A percentile compares a stretch with the other conserved stretches of the same genome.
phyloP scores from a whole-genome alignment of 2,113 vertebrate genomes.

The Montifringilla adamsi region DNA sequence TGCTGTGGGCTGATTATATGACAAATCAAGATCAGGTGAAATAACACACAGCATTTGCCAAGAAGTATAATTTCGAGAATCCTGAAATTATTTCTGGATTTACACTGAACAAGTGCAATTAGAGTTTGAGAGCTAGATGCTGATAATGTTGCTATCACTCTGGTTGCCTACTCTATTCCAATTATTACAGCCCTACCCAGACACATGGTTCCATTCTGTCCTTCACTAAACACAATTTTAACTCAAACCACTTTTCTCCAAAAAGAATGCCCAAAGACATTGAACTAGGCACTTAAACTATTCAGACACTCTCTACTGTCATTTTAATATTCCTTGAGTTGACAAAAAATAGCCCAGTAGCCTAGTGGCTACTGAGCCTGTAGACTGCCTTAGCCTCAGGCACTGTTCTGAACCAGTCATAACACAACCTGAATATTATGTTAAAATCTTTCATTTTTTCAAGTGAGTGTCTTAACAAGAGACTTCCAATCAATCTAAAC shows the following conservation, averaged over 20 bases:
- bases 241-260: background rate
- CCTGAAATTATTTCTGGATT: background rate
- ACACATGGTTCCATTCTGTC: background rate
- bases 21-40: slow-evolving; percentile 1
- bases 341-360: background rate
- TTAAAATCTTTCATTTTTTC: background rate
- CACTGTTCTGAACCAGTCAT: background rate
- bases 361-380: background rate
- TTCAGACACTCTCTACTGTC: background rate
- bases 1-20: background rate
- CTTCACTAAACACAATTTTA: background rate
- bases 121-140: background rate
- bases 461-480: background rate
- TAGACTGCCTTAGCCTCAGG: background rate
- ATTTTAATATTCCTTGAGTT: background rate
- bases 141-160: background rate
- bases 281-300: background rate
- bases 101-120: background rate
- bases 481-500: background rate
- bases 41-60: background rate
- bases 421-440: background rate
- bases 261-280: background rate
- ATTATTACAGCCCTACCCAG: background rate
- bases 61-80: background rate
- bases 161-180: background rate